phyloP scores from a whole-genome alignment of 1,140 invertebrate genomes.

The Trichomalopsis sarcophagae region DNA sequence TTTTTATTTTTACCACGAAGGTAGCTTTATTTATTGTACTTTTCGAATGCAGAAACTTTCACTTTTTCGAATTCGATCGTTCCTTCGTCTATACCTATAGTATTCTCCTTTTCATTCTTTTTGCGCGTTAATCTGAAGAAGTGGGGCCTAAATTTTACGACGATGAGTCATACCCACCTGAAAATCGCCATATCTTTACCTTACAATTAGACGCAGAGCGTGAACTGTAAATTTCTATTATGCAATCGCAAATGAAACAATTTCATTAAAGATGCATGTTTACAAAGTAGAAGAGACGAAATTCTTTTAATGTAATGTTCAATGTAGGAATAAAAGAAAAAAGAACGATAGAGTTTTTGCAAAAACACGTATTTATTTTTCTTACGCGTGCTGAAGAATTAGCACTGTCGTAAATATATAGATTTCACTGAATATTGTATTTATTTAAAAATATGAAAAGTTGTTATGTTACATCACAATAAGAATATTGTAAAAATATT shows the following conservation, averaged over 20 bases:
- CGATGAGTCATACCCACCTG: not conserved
- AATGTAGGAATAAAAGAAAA: not conserved
- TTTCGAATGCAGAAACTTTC: not conserved
- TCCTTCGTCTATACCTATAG: not conserved
- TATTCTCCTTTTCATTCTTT: not conserved
- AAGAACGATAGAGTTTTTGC: not conserved
- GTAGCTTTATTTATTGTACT: no score
- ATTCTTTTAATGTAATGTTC: no score
- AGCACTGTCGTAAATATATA: not conserved
- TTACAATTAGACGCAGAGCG: no score
- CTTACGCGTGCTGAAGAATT: not conserved
- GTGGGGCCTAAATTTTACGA: not conserved
- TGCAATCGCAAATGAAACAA: no score
- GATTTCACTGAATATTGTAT: not conserved
- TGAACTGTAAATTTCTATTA: no score
- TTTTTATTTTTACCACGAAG: no score
- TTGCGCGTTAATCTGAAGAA: not conserved
- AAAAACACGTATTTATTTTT: not conserved
- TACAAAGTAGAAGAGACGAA: no score
- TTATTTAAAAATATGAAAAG: not conserved
- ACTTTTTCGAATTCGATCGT: not conserved
- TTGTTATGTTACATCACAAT: not conserved
- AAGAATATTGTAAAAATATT: constrained; percentile 11
- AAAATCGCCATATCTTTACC: no score
- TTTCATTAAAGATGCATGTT: no score